Conservation (phyloP, 1,140 invertebrate genomes). For the Aphelinus atriplicis region DNA sequence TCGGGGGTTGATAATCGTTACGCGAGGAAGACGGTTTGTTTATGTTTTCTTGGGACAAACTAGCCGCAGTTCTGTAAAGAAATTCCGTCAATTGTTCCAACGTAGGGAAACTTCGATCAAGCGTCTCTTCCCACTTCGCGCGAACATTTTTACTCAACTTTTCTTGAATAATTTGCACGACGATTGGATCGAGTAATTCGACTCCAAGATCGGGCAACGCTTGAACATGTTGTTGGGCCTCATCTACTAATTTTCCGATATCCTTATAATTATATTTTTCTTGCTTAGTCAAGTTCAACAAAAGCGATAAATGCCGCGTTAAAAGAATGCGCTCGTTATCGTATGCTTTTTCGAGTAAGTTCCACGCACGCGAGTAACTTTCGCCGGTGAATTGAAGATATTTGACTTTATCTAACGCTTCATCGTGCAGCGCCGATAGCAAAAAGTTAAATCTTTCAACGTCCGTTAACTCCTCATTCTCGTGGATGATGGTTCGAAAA, state of each 20-base stretch:
- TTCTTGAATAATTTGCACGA: neutral
- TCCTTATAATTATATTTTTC: neutral
- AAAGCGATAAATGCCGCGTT: neutral
- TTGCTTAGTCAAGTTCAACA: neutral
- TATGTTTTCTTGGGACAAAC: neutral
- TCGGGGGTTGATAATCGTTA: neutral
- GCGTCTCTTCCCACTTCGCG: slow-evolving; percentile 13
- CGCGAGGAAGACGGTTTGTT: neutral
- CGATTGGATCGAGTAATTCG: neutral
- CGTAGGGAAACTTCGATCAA: neutral
- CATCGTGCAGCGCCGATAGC: neutral
- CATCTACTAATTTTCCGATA: neutral
- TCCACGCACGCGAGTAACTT: slow-evolving; percentile 1
- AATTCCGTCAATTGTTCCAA: slow-evolving; percentile 19
- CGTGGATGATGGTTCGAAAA: neutral
- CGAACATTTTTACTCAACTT: neutral
- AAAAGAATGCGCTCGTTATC: neutral
- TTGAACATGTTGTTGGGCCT: neutral
- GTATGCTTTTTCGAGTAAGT: slow-evolving; percentile 5
- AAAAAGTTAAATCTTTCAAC: slow-evolving; percentile 3
- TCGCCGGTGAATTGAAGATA: neutral
- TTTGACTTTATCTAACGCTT: neutral
- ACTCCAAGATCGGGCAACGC: neutral
- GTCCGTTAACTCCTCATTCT: neutral
- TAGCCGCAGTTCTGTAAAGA: neutral